Evolutionary conservation across 2,113 vertebrate genomes (phyloP), one percentile per base, ranked within the genome.

Genomic region (Callithrix jacchus): DNA sequence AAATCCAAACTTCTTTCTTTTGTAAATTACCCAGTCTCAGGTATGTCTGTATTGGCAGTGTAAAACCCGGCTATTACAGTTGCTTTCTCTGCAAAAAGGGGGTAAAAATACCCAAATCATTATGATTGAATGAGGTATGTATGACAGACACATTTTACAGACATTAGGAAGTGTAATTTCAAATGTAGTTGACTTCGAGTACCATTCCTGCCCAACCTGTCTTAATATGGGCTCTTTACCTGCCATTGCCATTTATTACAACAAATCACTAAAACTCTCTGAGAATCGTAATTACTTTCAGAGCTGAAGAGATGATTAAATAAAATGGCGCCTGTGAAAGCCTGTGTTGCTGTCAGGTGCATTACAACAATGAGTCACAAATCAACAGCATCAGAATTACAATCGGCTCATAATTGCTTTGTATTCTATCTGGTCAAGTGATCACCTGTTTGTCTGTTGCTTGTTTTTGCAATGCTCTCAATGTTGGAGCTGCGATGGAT

Each of bases 241-340:
- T 40, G 70, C 61, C 71, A 35, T 25, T 89, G 73, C 30, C 61
- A 13, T 87, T 93, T 61, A 70, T 90, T 80, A 95, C 64, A 94
- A 90, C 16, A 84, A 90, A 49, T 92, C 70, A 76, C 70, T 92
- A 64, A 92, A 94, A 87, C 40, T 79, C 52, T 45, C 21, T 70
- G 76, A 84, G 85, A 79, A 61, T 74, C 66, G 49, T 89, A 92
- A 87, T 87, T 83, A 87, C 84, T 92, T 80, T 80, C 76, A 84
- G 25, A 40, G 42, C 56, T 49, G 80, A 79, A 87, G 80, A 74
- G 74, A 93, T 27, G 68, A 76, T 83, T 77, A 81, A 61, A 71
- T 91, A 64, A 81, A 83, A 74, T 0, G 54, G 85, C 27, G 42
- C 14, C 17, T 35, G 4, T 45, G 49, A 91, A 84, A 64, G n/a